Conservation (phyloP, 2,797 vertebrate species). For the Harpagifer antarcticus region DNA sequence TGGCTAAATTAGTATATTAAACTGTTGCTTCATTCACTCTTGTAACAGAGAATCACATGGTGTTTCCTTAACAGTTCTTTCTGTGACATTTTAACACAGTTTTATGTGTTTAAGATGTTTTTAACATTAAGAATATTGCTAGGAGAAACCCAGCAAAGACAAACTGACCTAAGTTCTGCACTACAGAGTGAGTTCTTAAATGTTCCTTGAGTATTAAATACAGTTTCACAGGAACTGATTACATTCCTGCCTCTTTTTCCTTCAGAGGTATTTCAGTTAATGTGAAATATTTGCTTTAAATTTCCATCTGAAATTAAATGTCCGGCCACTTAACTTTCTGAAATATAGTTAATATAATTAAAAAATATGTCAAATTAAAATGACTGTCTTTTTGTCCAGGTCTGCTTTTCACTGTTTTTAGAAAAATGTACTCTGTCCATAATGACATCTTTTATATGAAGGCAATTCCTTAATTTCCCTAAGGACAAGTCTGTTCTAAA, state of each 20-base stretch:
- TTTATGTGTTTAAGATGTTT: no score
- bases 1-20: no score
- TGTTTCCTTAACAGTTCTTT: no score
- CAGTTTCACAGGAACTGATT: no score
- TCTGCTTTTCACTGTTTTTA: constrained; percentile 15
- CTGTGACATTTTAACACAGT: no score
- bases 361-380: not conserved
- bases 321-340: not conserved
- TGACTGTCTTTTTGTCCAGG: constrained; percentile 7
- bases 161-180: no score
- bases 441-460: constrained; percentile 6
- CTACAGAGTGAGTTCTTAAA: no score
- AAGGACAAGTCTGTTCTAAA: not conserved
- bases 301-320: constrained; percentile 27
- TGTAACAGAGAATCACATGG: no score
- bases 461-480: not conserved
- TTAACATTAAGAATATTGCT: no score
- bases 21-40: no score
- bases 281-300: constrained; percentile 12
- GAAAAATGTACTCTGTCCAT: not conserved
- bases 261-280: constrained; percentile 17
- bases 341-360: constrained; percentile 20
- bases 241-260: not conserved
- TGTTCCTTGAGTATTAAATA: no score
- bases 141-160: no score